A percentile compares a stretch with the other conserved stretches of the same genome.
These are phyloP conservation scores for Teleogryllus occipitalis DNA, from an alignment of 1,140 invertebrate species.

Conservation along the genomic window DNA sequence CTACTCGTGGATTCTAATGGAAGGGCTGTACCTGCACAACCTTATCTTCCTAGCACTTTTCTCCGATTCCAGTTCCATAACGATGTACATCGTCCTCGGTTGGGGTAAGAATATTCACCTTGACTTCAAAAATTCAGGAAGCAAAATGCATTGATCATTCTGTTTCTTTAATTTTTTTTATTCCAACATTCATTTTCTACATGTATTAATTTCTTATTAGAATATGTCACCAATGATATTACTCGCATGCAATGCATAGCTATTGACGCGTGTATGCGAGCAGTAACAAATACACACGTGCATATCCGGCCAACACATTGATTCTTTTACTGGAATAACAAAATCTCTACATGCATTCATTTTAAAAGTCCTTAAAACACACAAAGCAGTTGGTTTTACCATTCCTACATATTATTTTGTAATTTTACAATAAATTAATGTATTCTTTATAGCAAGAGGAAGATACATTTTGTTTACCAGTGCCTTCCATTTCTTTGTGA, in stretches of 20 bases:
- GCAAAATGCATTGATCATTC: neutral
- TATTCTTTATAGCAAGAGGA: neutral
- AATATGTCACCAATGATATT: neutral
- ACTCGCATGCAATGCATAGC: too few relatives aligned
- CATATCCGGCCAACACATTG: neutral
- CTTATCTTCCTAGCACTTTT: slow-evolving; percentile 58
- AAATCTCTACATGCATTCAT: neutral
- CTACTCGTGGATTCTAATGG: slow-evolving; percentile 68
- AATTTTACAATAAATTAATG: neutral
- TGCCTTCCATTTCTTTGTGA: neutral
- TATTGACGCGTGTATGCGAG: too few relatives aligned
- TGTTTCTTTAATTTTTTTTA: neutral
- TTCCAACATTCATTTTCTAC: neutral
- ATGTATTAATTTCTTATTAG: neutral
- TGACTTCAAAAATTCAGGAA: too few relatives aligned
- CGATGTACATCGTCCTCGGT: slow-evolving; percentile 52
- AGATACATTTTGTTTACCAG: too few relatives aligned
- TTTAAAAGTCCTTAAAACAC: neutral
- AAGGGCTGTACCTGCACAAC: slow-evolving; percentile 65
- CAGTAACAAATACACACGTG: too few relatives aligned
- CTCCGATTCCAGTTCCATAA: slow-evolving; percentile 51
- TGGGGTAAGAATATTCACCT: slow-evolving; percentile 48
- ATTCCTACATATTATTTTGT: neutral
- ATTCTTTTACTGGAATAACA: neutral
- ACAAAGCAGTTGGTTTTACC: neutral